Evolutionary conservation across 30 jellyfish, hydroid and myxozoan genomes (phyloP), one percentile per base, ranked within the genome.

Genomic region (Phacellophora camtschatica): DNA sequence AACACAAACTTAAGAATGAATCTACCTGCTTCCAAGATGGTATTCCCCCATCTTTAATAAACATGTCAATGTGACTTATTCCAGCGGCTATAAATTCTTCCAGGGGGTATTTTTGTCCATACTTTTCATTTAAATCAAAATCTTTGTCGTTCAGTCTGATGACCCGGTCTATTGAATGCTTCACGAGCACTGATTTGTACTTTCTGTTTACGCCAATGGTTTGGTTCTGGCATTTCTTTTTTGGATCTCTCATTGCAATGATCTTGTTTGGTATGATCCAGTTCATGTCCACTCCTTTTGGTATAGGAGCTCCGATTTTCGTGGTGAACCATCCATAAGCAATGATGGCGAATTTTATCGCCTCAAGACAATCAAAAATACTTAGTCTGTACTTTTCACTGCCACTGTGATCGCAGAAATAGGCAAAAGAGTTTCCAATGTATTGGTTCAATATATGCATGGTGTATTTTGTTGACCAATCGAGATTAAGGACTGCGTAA

Each of bases 161-260:
- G 11, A 90, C 73, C 43, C 46, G 37, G 28, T 77, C 86, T 25
- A 84, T 77, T 22, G 81, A 65, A 29, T 77, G 73, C 15, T 86
- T 39, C 63, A 54, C 79, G 54, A 90, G 72, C 34, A 71, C 98
- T 79, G 71, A 29, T 50, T 59, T 78, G 36, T 86, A 83, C 41
- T 69, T 45, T 2, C 87, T 57, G 49, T 54, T 34, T 7, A 71
- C 15, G 25, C 30, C 57, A 18, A 61, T 49, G 2, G 56, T 77
- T 35, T 72, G 84, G 3, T 66, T 75, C 33, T 30, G 25, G 0
- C 76, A 23, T 11, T 53, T 73, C 12, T 54, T 23, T 41, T 92
- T 84, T n/a, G 98, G 98, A 78, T 90, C 98, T 67, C 66, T 84
- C 87, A 90, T 85, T 20, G 98, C 98, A 8, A 90, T 27, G 46